phyloP scores from a whole-genome alignment of 2,113 vertebrate species.

The Gracilinanus agilis region DNA sequence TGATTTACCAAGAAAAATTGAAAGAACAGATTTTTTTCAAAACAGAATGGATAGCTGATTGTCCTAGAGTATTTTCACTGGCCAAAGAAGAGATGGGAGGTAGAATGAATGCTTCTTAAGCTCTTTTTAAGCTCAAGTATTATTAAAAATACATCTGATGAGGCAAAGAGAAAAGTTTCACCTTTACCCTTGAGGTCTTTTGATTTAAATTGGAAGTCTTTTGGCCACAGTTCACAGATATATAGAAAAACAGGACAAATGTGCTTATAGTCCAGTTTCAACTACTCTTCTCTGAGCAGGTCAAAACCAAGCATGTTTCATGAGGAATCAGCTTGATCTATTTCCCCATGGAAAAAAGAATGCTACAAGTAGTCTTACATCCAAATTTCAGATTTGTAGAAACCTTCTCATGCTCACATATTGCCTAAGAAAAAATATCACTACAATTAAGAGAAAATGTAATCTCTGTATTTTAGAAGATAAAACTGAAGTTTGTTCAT shows the following conservation, averaged over 20 bases:
- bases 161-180: neutral
- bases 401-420: neutral
- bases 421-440: neutral
- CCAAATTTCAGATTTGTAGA: neutral
- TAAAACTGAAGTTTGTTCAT: neutral
- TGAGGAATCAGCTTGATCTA: neutral
- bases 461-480: neutral
- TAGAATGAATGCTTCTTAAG: neutral
- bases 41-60: neutral
- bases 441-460: neutral
- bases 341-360: neutral
- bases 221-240: neutral
- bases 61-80: neutral
- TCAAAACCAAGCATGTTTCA: neutral
- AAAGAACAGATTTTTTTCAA: neutral
- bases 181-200: neutral
- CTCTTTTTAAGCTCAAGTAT: neutral
- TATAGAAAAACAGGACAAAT: neutral
- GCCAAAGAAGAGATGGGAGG: neutral
- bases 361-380: neutral
- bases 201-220: neutral
- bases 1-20: neutral
- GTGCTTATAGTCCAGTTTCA: neutral
- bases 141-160: neutral
- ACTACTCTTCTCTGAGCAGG: neutral